Conservation (phyloP, 2,113 vertebrate species). For the Tyto alba region DNA sequence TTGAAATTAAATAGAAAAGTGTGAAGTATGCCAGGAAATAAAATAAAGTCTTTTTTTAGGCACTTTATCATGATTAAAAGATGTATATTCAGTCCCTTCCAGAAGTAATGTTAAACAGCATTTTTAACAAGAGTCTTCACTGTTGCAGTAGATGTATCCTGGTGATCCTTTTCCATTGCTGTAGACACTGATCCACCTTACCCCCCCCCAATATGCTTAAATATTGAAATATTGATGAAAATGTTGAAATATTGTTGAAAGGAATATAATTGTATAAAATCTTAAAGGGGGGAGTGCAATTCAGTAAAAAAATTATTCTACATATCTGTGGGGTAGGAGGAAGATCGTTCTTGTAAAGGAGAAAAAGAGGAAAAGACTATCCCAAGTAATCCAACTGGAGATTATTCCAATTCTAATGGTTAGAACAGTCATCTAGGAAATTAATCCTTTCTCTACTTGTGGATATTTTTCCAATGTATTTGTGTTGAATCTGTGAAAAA, state of each 20-base stretch:
- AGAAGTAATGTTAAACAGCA: not conserved
- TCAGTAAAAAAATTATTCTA: not conserved
- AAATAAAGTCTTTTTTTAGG: not conserved
- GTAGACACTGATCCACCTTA: not conserved
- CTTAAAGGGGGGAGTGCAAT: accelerated
- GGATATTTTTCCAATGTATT: not conserved
- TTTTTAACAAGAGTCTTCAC: not conserved
- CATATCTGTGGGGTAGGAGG: not conserved
- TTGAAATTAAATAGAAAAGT: not conserved
- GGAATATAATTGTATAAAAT: not conserved
- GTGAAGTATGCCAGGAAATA: not conserved
- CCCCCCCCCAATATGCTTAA: not conserved
- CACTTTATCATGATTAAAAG: not conserved
- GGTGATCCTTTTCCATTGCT: not conserved
- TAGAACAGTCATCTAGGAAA: not conserved
- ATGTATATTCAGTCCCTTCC: not conserved
- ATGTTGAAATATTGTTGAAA: not conserved
- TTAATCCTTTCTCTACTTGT: not conserved
- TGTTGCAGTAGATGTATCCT: not conserved
- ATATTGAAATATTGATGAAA: not conserved
- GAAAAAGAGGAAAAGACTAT: not conserved
- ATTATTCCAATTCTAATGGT: not conserved
- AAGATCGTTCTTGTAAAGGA: not conserved
- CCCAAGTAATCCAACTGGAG: not conserved
- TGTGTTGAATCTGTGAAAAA: not conserved